phyloP scores from a whole-genome alignment of 1,140 invertebrate species.

The Drosophila serrata region DNA sequence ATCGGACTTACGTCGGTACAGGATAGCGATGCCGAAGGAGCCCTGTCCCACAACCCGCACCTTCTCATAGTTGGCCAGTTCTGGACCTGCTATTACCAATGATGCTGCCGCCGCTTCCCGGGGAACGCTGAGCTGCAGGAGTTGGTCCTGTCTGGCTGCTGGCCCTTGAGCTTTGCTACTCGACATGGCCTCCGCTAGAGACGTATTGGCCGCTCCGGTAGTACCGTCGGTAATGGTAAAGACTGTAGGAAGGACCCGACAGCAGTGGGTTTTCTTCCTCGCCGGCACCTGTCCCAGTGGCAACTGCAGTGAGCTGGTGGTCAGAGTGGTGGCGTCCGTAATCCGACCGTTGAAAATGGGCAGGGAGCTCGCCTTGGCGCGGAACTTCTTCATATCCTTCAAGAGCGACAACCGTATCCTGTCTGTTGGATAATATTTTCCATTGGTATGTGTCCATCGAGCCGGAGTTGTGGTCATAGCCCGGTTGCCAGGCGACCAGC shows the following conservation, averaged over 20 bases:
- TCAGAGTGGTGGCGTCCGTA: conserved; percentile 72
- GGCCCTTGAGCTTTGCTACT: conserved; percentile 29
- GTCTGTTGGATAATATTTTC: conserved; percentile 41
- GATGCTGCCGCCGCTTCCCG: conserved; percentile 31
- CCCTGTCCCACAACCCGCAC: conserved; percentile 85
- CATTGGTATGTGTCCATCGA: conserved; percentile 21
- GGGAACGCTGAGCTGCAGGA: conserved; percentile 59
- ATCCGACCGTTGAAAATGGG: conserved; percentile 81
- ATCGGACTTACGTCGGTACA: conserved; percentile 89
- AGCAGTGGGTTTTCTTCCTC: conserved; percentile 13
- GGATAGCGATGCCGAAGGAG: conserved; percentile 91
- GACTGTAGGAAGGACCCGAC: conserved; percentile 51
- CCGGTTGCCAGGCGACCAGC: conserved; percentile 62
- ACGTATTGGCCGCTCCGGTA: conserved; percentile 56
- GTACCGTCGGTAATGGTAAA: conserved; percentile 75
- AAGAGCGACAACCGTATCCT: conserved; percentile 21
- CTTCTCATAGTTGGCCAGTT: conserved; percentile 80
- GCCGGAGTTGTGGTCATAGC: conserved; percentile 67
- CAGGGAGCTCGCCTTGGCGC: conserved; percentile 74
- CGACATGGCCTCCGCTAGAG: conserved; percentile 65
- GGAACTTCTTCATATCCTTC: conserved; percentile 72
- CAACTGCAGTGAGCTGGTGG: conserved; percentile 64
- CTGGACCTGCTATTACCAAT: conserved; percentile 55
- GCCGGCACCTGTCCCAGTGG: conserved; percentile 30
- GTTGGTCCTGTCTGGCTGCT: conserved; percentile 11